Percentiles rank a stretch among this genome's conserved stretches.
These are phyloP conservation scores for Emydura subglobosa DNA, from an alignment of 2,113 vertebrate species.

Conservation along the genomic window DNA sequence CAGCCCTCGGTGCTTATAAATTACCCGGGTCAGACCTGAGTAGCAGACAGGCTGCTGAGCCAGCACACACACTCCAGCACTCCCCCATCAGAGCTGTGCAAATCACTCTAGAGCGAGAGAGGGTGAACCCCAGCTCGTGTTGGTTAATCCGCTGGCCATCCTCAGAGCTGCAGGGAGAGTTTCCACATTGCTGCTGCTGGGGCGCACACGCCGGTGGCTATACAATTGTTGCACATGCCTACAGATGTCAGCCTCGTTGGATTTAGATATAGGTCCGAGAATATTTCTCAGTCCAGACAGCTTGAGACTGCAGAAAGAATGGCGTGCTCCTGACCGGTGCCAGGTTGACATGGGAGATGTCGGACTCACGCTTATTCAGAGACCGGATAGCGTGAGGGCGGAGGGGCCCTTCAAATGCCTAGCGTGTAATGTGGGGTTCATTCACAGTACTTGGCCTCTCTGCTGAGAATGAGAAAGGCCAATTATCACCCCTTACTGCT, in stretches of 20 bases:
- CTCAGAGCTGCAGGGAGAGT: neutral
- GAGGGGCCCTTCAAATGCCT: neutral
- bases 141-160: neutral
- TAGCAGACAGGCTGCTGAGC: neutral
- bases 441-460: neutral
- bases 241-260: neutral
- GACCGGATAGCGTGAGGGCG: neutral
- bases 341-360: accelerated
- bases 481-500: neutral
- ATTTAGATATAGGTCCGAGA: neutral
- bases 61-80: accelerated
- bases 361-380: accelerated
- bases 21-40: accelerated
- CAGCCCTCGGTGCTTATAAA: neutral
- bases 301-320: neutral
- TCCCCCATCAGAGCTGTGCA: accelerated
- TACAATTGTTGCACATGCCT: neutral
- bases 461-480: neutral
- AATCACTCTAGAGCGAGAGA: neutral
- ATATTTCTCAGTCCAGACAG: neutral
- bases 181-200: neutral
- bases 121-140: neutral
- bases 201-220: neutral
- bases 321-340: neutral
- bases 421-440: neutral